phyloP scores from a whole-genome alignment of 2,113 vertebrate genomes.

The Propithecus coquereli region DNA sequence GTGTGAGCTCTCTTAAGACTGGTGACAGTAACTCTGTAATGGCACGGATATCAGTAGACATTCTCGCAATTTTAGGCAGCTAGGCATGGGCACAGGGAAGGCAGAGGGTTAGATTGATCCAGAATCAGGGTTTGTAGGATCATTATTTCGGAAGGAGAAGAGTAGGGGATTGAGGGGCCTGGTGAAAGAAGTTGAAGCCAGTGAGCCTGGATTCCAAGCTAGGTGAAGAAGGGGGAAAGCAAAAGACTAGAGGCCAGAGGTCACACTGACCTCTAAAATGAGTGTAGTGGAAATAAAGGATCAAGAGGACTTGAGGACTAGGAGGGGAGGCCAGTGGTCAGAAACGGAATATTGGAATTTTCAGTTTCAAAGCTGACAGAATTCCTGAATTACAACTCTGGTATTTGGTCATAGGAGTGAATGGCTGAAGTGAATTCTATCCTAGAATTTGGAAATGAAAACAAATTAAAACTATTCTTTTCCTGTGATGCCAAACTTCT shows the following conservation, averaged over 20 bases:
- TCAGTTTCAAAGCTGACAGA: background rate
- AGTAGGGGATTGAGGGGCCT: background rate
- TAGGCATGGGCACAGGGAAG: background rate
- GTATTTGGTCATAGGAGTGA: background rate
- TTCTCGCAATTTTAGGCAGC: background rate
- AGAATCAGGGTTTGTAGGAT: background rate
- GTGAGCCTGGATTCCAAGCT: background rate
- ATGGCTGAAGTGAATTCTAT: background rate
- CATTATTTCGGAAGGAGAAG: background rate
- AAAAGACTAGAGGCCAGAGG: background rate
- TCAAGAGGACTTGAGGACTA: background rate
- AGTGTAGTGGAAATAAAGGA: background rate
- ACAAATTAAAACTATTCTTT: background rate
- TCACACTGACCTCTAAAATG: background rate
- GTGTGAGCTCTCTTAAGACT: background rate
- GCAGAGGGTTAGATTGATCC: background rate
- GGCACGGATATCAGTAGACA: background rate
- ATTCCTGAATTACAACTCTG: background rate
- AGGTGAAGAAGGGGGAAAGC: background rate
- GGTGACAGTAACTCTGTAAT: background rate
- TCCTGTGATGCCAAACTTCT: background rate
- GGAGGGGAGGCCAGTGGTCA: background rate
- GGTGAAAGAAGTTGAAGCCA: background rate
- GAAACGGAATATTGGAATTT: background rate
- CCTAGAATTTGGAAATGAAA: background rate